Evolutionary conservation across 2,888 invertebrate genomes (phyloP).

Genomic region (Drosophila maculinotata): DNA sequence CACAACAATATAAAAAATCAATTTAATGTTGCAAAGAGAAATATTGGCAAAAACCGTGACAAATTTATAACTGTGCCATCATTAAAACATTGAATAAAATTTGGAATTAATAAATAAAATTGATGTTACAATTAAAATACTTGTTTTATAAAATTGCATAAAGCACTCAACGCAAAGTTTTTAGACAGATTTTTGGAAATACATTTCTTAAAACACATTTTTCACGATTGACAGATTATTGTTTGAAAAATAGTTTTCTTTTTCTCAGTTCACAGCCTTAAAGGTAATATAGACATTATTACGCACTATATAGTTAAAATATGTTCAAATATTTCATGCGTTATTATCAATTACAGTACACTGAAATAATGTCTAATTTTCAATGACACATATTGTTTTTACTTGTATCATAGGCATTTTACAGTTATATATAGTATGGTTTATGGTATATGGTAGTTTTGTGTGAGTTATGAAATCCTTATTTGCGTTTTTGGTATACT

Average conservation of each 20-base stretch:
- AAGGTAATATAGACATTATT: slow-evolving; percentile 43
- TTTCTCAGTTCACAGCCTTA: slow-evolving; percentile 73
- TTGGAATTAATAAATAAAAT: slow-evolving; percentile 11
- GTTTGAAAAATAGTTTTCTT: slow-evolving; percentile 22
- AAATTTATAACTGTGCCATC: slow-evolving; percentile 1
- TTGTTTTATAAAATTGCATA: neutral
- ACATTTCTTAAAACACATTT: slow-evolving; percentile 9
- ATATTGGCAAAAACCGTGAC: neutral
- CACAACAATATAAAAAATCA: slow-evolving; percentile 24
- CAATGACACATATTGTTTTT: slow-evolving; percentile 15
- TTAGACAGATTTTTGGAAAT: slow-evolving; percentile 14
- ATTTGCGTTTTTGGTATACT: slow-evolving; percentile 55
- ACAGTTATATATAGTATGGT: slow-evolving; percentile 1
- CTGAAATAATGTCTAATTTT: slow-evolving; percentile 11
- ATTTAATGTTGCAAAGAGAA: slow-evolving; percentile 10
- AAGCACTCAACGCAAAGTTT: slow-evolving; percentile 2
- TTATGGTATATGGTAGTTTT: slow-evolving; percentile 18
- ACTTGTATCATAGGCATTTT: slow-evolving; percentile 5
- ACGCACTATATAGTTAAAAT: slow-evolving; percentile 29
- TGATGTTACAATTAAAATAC: slow-evolving; percentile 15
- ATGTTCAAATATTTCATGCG: slow-evolving; percentile 15
- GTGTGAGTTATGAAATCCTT: slow-evolving; percentile 27
- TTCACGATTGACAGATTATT: slow-evolving; percentile 17
- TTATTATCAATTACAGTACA: slow-evolving; percentile 31
- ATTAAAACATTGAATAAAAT: slow-evolving; percentile 5